Base-by-base conservation (phyloP, 2,888 invertebrate species). In the Aradus depressus region DNA sequence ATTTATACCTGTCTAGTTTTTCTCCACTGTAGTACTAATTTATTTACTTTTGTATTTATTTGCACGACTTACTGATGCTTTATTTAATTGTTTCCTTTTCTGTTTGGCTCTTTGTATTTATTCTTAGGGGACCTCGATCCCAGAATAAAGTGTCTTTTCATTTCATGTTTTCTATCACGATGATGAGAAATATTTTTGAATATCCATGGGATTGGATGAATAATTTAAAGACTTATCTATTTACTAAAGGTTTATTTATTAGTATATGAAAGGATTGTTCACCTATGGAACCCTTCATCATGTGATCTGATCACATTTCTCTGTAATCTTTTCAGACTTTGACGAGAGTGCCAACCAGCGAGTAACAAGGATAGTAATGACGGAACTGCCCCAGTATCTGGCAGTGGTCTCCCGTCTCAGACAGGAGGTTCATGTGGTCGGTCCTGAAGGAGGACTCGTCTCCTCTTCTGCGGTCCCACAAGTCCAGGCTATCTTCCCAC, bases 331-430 rank as follows among this genome's bases (percentile, higher is more conserved):
- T 32, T 28, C 39, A 51, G 56, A 56, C 42, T 31, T 53, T 19
- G 53, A 53, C 22, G 53, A 49, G 31, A 49, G 49, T 23, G 51
- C 53, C 18, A 45, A 21, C 23, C 47, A 57, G 64, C 77, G 96
- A 26, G 92, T 96, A 63, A 89, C 90, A 2, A 79, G 97, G 53
- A 90, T 98, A 62, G 74, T 96, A 57, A 97, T 97, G 2, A 87
- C 86, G 60, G 96, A 95, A 71, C 95, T 98, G 70, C 98, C 98
- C 0, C 93, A 95, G 72, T 98, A 97, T 70, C 88, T 98, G 66
- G 96, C 96, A 12, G 87, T 96, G 43, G 86, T 96, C 51, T 92
- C 93, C 4, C 79, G 97, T 50, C 81, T 96, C 55, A 78, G 92
- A 2, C 97, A 98, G 70, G 97, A 98, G 70, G 90, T 95, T 51